Percentiles rank a stretch among this genome's conserved stretches.
Evolutionary conservation across 1,140 invertebrate genomes (phyloP).

Genomic region (Ceratina japonica): DNA sequence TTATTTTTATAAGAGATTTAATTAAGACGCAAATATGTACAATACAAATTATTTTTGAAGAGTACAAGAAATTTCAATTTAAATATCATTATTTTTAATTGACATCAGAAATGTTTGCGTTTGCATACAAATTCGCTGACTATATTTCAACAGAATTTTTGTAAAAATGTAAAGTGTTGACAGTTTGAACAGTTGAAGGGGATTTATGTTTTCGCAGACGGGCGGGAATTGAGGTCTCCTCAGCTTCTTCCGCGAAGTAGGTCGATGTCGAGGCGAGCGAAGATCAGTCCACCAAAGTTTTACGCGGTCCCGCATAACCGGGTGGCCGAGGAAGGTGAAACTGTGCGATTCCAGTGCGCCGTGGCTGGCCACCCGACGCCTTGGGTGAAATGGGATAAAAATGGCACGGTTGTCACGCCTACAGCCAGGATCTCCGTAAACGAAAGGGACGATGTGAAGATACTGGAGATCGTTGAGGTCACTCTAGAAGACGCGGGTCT

Average conservation of each 20-base stretch:
- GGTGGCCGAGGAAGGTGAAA: constrained; percentile 90
- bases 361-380: constrained; percentile 88
- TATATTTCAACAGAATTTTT: background rate
- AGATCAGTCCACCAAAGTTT: constrained; percentile 87
- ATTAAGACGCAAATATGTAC: too few species aligned
- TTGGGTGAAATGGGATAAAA: constrained; percentile 90
- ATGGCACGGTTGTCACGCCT: constrained; percentile 83
- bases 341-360: constrained; percentile 88
- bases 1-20: background rate
- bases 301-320: constrained; percentile 92
- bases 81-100: too few species aligned
- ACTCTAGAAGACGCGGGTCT: constrained; percentile 88
- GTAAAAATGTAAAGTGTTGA: background rate
- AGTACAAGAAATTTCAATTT: too few species aligned
- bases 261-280: constrained; percentile 62
- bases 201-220: constrained; percentile 53
- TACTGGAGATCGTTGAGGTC: constrained; percentile 89
- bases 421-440: constrained; percentile 84
- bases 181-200: background rate
- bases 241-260: constrained; percentile 61
- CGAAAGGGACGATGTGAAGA: constrained; percentile 87
- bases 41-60: too few species aligned
- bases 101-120: too few species aligned
- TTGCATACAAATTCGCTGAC: too few species aligned
- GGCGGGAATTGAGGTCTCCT: constrained; percentile 68